Evolutionary conservation across 2,888 invertebrate species (phyloP).

Genomic region (Nowickia ferox): DNA sequence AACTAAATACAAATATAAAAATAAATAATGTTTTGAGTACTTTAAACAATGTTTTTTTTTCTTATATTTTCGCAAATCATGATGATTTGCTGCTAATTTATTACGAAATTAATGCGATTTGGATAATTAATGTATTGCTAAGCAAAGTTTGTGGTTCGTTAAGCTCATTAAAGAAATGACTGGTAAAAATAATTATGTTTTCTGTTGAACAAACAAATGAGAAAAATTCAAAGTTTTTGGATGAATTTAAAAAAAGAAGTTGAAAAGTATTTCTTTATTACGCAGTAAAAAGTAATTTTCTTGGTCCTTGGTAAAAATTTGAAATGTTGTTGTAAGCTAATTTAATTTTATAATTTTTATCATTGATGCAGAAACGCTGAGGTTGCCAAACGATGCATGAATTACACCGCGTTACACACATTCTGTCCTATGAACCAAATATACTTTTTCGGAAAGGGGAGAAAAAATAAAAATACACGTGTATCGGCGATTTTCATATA

Average conservation of each 20-base stretch:
- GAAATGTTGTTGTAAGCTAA: too few species aligned
- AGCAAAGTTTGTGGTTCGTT: not conserved
- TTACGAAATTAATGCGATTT: conserved; percentile 56
- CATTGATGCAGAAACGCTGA: too few species aligned
- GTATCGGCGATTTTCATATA: too few species aligned
- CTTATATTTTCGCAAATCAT: conserved; percentile 19
- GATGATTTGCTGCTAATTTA: conserved; percentile 33
- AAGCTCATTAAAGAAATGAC: conserved; percentile 55
- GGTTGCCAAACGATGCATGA: too few species aligned
- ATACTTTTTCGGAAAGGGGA: too few species aligned
- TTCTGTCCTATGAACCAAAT: too few species aligned
- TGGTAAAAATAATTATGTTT: conserved; percentile 14
- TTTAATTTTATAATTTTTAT: too few species aligned
- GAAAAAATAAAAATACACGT: too few species aligned
- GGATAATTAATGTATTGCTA: conserved; percentile 36
- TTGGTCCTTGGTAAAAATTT: too few species aligned
- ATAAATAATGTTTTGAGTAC: conserved; percentile 26
- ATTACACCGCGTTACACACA: too few species aligned
- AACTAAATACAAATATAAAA: not conserved
- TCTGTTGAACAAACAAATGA: not conserved
- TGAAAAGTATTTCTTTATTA: not conserved
- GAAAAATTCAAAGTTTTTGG: not conserved
- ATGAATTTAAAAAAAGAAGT: too few species aligned
- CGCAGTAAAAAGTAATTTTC: not conserved
- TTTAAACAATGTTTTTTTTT: not conserved